Evolutionary conservation across 2,888 invertebrate genomes (phyloP), one percentile per base, ranked within the genome.

Genomic region (Bombylius discolor): DNA sequence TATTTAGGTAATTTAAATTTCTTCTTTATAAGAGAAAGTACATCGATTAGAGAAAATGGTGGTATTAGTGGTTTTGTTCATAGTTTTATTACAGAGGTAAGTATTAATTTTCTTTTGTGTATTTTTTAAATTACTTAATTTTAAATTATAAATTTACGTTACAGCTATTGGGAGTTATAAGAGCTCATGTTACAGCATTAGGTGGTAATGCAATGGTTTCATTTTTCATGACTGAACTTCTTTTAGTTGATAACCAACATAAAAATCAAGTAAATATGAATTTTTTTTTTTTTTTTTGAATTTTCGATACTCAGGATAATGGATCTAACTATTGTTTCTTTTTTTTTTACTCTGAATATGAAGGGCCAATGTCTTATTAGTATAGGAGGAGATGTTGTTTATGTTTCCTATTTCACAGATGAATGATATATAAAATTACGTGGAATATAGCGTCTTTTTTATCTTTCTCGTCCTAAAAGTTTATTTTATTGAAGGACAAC

Each of bases 121-220:
- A n/a, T n/a, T n/a, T 9, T 47, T 14, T 48, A 12, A 23, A 23
- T 23, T 23, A 2, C 3, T 44, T 5, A 13, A 44, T 14, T 45
- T 14, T 14, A 23, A 23, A 23, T 23, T 23, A 23, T 23, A 23
- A 23, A 23, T 23, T 23, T 23, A 23, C 23, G 46, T 57, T 60
- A 51, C 60, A 80, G 77, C 75, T 96, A 14, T 72, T 96, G 65
- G 93, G 94, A 1, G 92, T 97, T 61, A 90, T 91, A 3, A 81
- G 96, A 53, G 92, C 96, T 5, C 94, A 97, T 75, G 91, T 97
- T 36, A 84, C 88, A 0, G 90, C 95, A 1, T 75, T 97, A 42
- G 95, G 96, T 34, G 97, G 97, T 5, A 96, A 97, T 74, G 94
- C 95, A 1, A 85, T 98, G 78, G 89, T 95, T 0, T 89, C 94